Evolutionary conservation across 2,888 invertebrate species (phyloP).

Genomic region (Hemithea aestivaria): DNA sequence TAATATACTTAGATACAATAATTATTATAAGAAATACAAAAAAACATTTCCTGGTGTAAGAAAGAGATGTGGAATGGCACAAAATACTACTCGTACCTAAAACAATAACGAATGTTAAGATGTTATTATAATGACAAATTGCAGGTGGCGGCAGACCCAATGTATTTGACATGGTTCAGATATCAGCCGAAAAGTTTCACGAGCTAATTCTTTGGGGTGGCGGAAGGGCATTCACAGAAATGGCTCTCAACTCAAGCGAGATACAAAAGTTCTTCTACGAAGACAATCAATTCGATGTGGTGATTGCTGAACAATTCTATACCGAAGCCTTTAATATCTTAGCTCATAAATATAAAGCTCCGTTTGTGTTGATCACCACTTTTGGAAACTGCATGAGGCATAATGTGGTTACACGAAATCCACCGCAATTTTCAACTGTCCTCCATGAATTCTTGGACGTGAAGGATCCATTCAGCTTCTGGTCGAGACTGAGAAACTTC

Average conservation of each 20-base stretch:
- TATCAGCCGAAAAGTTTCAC: conserved; percentile 58
- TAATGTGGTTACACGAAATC: conserved; percentile 57
- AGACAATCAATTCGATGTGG: conserved; percentile 62
- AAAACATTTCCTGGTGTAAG: too few species aligned
- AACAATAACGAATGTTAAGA: too few species aligned
- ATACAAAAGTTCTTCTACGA: conserved; percentile 48
- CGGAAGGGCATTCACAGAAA: conserved; percentile 54
- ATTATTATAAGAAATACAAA: too few species aligned
- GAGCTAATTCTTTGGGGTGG: conserved; percentile 56
- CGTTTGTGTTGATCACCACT: conserved; percentile 58
- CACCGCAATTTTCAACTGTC: conserved; percentile 59
- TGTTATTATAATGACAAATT: too few species aligned
- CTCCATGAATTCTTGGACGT: conserved; percentile 57
- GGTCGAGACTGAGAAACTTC: conserved; percentile 69
- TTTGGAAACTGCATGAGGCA: conserved; percentile 67
- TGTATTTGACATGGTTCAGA: conserved; percentile 56
- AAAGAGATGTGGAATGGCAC: too few species aligned
- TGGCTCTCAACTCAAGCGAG: conserved; percentile 50
- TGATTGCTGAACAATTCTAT: conserved; percentile 71
- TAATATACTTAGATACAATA: too few species aligned
- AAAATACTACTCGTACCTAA: too few species aligned
- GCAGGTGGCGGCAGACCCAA: conserved; percentile 58
- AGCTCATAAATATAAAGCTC: conserved; percentile 67
- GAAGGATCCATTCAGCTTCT: conserved; percentile 73
- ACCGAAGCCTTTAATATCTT: conserved; percentile 65